Evolutionary conservation across 2,797 vertebrate genomes (phyloP), one percentile per base, ranked within the genome.

Genomic region (Sciaenops ocellatus): DNA sequence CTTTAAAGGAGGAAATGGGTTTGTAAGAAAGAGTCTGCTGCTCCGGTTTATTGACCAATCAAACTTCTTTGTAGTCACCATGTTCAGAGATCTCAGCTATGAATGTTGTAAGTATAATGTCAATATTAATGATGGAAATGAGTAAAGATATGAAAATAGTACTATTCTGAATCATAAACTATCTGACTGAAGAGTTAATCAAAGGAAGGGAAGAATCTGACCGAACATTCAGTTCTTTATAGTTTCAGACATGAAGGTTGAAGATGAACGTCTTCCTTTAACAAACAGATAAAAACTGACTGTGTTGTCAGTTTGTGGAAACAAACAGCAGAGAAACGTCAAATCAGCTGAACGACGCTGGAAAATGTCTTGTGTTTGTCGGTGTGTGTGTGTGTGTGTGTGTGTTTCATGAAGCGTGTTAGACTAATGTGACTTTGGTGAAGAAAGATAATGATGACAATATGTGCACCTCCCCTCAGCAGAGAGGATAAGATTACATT

Each of bases 401-500:
- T 24, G 52, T 52, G 18, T 68, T 48, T 63, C 15, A 34, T 65
- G 34, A 74, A 48, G 75, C 22, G 6, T 68, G 60, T 47, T 30
- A 11, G 9, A 30, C 69, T 83, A 74, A 83, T 79, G 52, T 71
- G 69, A 76, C 81, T 81, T 46, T 24, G 38, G n/a, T 41, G 66
- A 42, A 65, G 50, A 54, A 34, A 57, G 54, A 65, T 42, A 52
- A 60, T 67, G 60, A 79, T 38, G 52, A 63, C 68, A 68, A 22
- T 41, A 12, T 15, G 44, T 13, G 1, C 42, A 38, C 46, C 72
- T 10, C 0, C 15, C 1, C 63, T 22, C 44, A 3, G 20, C 18
- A 0, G 22, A 66, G 44, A 76, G 41, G 51, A 65, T 76, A 7
- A 80, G 73, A 86, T 86, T 81, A 76, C 60, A 44, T 80, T 54